A percentile compares a stretch with the other conserved stretches of the same genome.
These are phyloP conservation scores for Brenthis ino DNA, from an alignment of 2,888 invertebrate species.

Conservation along the genomic window DNA sequence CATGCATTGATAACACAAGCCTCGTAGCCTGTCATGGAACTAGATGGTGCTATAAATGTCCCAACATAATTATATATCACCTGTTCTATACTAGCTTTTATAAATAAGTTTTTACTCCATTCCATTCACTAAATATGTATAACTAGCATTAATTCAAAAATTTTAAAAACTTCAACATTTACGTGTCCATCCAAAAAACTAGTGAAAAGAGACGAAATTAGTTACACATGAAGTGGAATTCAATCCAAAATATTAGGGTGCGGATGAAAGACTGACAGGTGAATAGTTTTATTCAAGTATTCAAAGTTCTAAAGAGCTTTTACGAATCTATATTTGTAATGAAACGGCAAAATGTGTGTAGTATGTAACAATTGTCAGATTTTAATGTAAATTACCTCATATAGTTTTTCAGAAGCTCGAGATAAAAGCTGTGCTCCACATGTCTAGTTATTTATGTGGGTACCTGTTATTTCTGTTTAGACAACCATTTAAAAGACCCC, in stretches of 20 bases:
- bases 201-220: slow-evolving; percentile 17
- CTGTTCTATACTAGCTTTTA: no score
- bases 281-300: slow-evolving; percentile 22
- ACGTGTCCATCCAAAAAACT: slow-evolving; percentile 7
- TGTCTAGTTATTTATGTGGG: no score
- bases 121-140: no score
- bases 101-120: no score
- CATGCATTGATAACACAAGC: no score
- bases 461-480: no score
- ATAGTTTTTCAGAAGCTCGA: slow-evolving; percentile 1
- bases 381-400: neutral
- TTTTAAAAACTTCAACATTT: slow-evolving; percentile 8
- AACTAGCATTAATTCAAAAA: no score
- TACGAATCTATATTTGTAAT: slow-evolving; percentile 12
- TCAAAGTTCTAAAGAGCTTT: slow-evolving; percentile 17
- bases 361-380: neutral
- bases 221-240: slow-evolving; percentile 25
- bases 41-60: no score
- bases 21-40: no score
- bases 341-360: neutral
- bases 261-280: slow-evolving; percentile 28
- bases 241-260: slow-evolving; percentile 33
- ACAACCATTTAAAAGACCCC: no score
- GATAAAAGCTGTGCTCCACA: no score
- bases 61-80: no score